phyloP scores from a whole-genome alignment of 1,140 invertebrate species.

The Conus betulinus region DNA sequence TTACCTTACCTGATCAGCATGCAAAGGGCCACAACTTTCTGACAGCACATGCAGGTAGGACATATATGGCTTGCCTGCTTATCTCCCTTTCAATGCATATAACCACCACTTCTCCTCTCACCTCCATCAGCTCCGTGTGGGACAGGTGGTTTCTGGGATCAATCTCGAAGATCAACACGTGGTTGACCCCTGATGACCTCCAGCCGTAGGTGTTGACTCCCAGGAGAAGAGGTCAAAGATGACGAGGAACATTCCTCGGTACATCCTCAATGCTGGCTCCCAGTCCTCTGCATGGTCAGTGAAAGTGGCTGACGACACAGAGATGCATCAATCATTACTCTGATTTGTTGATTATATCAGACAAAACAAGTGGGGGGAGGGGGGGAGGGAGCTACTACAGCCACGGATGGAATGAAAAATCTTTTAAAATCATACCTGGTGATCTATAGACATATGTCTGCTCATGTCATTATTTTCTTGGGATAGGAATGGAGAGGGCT shows the following conservation, averaged over 20 bases:
- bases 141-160: slow-evolving; percentile 96
- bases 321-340: no score
- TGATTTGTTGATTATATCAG: no score
- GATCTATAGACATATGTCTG: no score
- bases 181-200: slow-evolving; percentile 98
- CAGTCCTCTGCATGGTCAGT: slow-evolving; percentile 62
- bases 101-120: slow-evolving; percentile 40
- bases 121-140: slow-evolving; percentile 97
- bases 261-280: slow-evolving; percentile 81
- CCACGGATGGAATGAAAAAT: no score
- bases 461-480: no score
- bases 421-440: no score
- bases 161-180: slow-evolving; percentile 98
- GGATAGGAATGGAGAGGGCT: no score
- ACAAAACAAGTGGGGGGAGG: no score
- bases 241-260: slow-evolving; percentile 93
- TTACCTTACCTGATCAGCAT: neutral
- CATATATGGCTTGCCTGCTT: neutral
- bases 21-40: neutral
- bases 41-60: neutral
- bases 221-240: slow-evolving; percentile 96
- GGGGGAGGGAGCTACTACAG: no score
- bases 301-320: slow-evolving; percentile 59
- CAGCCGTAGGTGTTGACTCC: slow-evolving; percentile 99
- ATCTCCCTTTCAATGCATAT: neutral